These are phyloP conservation scores for Zeus faber DNA, from an alignment of 2,113 vertebrate species.

Conservation along the genomic window DNA sequence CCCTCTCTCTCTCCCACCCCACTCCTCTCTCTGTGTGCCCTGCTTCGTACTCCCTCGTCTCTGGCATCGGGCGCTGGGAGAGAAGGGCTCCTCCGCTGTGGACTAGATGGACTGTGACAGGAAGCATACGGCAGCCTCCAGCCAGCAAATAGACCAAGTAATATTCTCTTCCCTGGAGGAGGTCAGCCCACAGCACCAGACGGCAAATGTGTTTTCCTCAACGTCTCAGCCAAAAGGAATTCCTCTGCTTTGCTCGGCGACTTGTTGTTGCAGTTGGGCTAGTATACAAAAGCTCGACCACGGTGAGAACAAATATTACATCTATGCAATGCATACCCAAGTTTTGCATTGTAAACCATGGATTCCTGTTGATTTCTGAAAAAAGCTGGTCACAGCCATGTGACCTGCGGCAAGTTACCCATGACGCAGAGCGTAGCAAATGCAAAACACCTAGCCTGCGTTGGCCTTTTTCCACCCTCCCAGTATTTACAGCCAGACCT, in stretches of 20 bases:
- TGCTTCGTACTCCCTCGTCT: constrained; percentile 13
- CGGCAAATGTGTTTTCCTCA: background rate
- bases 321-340: background rate
- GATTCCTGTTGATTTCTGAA: background rate
- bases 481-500: background rate
- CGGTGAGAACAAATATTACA: too few relatives aligned
- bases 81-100: constrained; percentile 18
- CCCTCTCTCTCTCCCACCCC: constrained; percentile 14
- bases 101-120: constrained; percentile 26
- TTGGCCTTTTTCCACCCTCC: background rate
- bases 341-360: background rate
- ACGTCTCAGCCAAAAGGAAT: background rate
- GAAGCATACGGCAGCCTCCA: constrained; percentile 13
- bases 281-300: background rate
- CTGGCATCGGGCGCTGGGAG: constrained; percentile 18
- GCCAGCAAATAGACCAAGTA: constrained; percentile 11
- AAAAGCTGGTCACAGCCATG: too few relatives aligned
- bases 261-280: background rate
- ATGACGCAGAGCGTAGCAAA: background rate
- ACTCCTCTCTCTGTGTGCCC: constrained; percentile 1
- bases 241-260: background rate
- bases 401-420: background rate
- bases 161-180: background rate
- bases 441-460: background rate
- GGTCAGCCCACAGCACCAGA: background rate